phyloP scores from a whole-genome alignment of 2,888 invertebrate species.

The Tillus elongatus region DNA sequence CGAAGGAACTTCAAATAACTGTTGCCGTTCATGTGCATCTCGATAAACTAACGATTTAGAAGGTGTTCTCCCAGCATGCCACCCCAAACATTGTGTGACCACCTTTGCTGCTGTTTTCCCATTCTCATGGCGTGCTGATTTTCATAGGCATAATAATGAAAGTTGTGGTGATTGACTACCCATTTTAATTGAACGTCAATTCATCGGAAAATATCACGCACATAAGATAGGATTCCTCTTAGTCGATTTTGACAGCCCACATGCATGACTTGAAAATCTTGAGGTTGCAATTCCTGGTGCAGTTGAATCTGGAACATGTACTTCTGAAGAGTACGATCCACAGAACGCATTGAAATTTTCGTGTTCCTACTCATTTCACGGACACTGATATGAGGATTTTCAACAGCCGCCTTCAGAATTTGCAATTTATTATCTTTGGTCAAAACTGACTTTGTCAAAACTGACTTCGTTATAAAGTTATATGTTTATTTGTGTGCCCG shows the following conservation, averaged over 20 bases:
- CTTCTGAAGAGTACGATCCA: slow-evolving; percentile 6
- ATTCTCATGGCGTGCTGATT: slow-evolving; percentile 3
- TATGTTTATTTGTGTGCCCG: too few species aligned
- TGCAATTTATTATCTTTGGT: too few species aligned
- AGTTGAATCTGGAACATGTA: slow-evolving; percentile 4
- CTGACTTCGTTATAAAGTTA: too few species aligned
- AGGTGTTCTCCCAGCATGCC: slow-evolving; percentile 6
- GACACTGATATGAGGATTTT: too few species aligned
- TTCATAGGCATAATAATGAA: slow-evolving; percentile 5
- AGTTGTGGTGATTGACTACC: not conserved
- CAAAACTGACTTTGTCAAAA: too few species aligned
- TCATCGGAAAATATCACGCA: slow-evolving; percentile 1
- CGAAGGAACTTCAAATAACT: slow-evolving; percentile 4
- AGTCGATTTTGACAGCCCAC: not conserved
- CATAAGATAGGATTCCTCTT: slow-evolving; percentile 7
- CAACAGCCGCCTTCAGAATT: too few species aligned
- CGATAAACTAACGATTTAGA: slow-evolving; percentile 4
- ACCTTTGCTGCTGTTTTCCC: slow-evolving; percentile 6
- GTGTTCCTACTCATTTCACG: too few species aligned
- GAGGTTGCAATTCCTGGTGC: slow-evolving; percentile 6
- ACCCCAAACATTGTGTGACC: slow-evolving; percentile 6
- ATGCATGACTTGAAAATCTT: slow-evolving; percentile 6
- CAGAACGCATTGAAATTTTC: not conserved
- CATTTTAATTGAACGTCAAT: not conserved
- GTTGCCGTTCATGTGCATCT: slow-evolving; percentile 4